Conservation (phyloP, 2,888 invertebrate species). For the Macrosiphum euphorbiae region DNA sequence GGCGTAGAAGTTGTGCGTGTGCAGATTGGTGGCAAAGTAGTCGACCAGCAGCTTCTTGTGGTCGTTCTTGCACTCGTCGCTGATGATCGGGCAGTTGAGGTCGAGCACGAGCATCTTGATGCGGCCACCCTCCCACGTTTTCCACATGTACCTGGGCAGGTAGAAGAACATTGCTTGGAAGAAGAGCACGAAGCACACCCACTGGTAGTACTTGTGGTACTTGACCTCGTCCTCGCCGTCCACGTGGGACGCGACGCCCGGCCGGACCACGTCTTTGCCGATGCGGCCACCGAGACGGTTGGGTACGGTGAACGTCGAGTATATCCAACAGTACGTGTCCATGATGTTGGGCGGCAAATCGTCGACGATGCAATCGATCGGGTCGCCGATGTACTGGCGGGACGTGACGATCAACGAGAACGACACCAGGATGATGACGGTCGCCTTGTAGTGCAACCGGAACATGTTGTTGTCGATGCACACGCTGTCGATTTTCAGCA, state of each 20-base stretch:
- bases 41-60: conserved; percentile 87
- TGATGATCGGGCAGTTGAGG: conserved; percentile 83
- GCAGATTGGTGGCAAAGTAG: conserved; percentile 83
- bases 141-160: conserved; percentile 88
- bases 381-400: conserved; percentile 96
- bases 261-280: conserved; percentile 86
- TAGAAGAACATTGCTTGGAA: conserved; percentile 87
- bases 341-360: conserved; percentile 90
- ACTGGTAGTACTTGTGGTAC: conserved; percentile 96
- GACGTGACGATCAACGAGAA: conserved; percentile 94
- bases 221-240: conserved; percentile 86
- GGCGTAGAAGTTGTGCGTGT: conserved; percentile 84
- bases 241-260: conserved; percentile 84
- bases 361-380: conserved; percentile 95
- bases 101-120: conserved; percentile 83
- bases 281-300: conserved; percentile 83
- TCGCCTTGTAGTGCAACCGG: conserved; percentile 92
- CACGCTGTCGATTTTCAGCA: conserved; percentile 89
- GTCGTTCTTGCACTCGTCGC: conserved; percentile 84
- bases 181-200: conserved; percentile 91
- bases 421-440: conserved; percentile 90
- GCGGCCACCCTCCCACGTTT: conserved; percentile 85
- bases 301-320: conserved; percentile 92
- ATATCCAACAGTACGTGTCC: conserved; percentile 91
- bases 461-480: conserved; percentile 97